Evolutionary conservation across 2,888 invertebrate genomes (phyloP).

Genomic region (Drosophila bunnanda): DNA sequence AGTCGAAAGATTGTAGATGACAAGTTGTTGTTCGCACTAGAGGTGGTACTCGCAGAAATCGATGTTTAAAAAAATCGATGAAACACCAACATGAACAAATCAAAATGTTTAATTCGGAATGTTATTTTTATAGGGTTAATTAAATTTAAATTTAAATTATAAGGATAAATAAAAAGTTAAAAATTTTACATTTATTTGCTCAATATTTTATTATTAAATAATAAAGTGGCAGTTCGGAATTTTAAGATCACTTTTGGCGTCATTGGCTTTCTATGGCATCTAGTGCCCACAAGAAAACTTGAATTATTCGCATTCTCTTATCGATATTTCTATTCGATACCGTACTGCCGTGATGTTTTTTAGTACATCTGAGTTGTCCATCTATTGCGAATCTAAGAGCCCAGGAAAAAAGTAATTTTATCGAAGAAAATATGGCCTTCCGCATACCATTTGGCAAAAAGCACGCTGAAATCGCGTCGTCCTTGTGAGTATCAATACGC

Average conservation of each 20-base stretch:
- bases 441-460: constrained; percentile 86
- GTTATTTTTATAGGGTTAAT: too few relatives aligned
- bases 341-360: constrained; percentile 22
- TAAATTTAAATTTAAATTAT: too few relatives aligned
- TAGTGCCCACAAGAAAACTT: too few relatives aligned
- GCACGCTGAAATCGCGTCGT: constrained; percentile 86
- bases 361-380: constrained; percentile 10
- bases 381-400: constrained; percentile 5
- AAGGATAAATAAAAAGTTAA: too few relatives aligned
- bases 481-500: constrained; percentile 82
- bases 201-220: too few relatives aligned
- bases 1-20: constrained; percentile 43
- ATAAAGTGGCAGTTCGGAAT: too few relatives aligned
- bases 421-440: constrained; percentile 70
- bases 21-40: constrained; percentile 48
- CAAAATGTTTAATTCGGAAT: too few relatives aligned
- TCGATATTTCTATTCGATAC: not conserved
- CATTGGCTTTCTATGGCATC: too few relatives aligned
- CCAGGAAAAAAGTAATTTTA: constrained; percentile 16
- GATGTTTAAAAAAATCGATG: too few relatives aligned
- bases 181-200: too few relatives aligned
- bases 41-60: not conserved
- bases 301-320: not conserved
- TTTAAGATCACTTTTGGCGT: too few relatives aligned
- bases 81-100: too few relatives aligned